A percentile compares a stretch with the other conserved stretches of the same genome.
Conservation (phyloP, 2,888 invertebrate genomes). For the Incurvaria masculella region DNA sequence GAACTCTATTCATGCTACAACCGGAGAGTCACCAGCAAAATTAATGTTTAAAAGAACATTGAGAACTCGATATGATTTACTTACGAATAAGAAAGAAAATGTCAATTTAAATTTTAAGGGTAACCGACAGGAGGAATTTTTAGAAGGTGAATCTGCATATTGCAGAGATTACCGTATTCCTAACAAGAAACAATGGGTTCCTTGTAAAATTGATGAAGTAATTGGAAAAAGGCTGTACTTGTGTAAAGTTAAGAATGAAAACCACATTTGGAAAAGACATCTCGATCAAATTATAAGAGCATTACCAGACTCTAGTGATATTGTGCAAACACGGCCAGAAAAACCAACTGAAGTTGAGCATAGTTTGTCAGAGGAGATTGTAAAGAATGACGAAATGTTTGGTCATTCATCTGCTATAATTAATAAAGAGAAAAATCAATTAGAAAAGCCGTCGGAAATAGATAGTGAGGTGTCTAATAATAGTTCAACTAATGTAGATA, state of each 20-base stretch:
- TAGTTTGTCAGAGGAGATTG: too few species aligned
- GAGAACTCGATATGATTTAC: not conserved
- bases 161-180: constrained; percentile 4
- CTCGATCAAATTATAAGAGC: not conserved
- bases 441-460: too few species aligned
- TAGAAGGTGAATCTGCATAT: not conserved
- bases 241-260: constrained; percentile 2
- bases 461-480: too few species aligned
- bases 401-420: too few species aligned
- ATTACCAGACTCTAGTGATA: too few species aligned
- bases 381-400: too few species aligned
- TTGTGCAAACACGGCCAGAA: too few species aligned
- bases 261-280: constrained; percentile 6
- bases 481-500: too few species aligned
- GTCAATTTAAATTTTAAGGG: too few species aligned
- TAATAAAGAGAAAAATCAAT: too few species aligned
- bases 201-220: constrained; percentile 3
- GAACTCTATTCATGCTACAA: constrained; percentile 3
- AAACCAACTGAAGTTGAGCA: too few species aligned
- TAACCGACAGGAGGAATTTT: too few species aligned
- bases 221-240: constrained; percentile 2
- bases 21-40: constrained; percentile 1
- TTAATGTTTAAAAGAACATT: constrained; percentile 4
- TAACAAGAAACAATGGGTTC: constrained; percentile 4
- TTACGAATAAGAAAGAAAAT: not conserved